Percentiles rank a stretch among this genome's conserved stretches.
Conservation (phyloP, 2,797 vertebrate species). For the Carcharodon carcharias region DNA sequence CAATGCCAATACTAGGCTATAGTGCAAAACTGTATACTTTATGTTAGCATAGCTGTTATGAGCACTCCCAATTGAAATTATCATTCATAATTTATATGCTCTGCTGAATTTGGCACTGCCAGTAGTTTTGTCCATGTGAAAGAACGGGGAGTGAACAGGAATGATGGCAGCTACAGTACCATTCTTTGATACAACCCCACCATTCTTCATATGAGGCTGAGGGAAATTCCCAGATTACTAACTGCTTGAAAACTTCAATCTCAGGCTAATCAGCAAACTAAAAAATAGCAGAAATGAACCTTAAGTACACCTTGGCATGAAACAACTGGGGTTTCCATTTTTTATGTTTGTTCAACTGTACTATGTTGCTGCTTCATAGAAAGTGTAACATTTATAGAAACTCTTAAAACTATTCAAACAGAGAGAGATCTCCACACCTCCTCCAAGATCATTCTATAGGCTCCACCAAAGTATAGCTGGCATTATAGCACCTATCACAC, state of each 20-base stretch:
- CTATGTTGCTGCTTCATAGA: neutral
- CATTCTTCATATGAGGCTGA: neutral
- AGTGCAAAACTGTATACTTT: neutral
- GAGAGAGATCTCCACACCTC: neutral
- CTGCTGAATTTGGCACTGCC: neutral
- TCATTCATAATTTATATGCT: neutral
- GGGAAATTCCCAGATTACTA: neutral
- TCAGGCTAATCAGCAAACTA: neutral
- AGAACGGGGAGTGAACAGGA: neutral
- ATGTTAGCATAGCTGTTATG: neutral
- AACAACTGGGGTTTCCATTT: neutral
- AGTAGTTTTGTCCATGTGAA: neutral
- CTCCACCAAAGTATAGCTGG: neutral
- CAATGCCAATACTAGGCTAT: neutral
- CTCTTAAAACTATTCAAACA: neutral
- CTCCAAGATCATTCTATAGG: neutral
- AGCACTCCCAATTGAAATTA: neutral
- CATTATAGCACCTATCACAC: neutral
- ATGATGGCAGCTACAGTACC: neutral
- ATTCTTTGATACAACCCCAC: neutral
- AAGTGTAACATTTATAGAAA: neutral
- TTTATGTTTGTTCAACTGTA: neutral
- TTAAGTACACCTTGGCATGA: neutral
- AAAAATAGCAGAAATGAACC: neutral
- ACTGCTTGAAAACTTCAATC: neutral